Evolutionary conservation across 2,888 invertebrate genomes (phyloP), one percentile per base, ranked within the genome.

Genomic region (Linnaemya tessellans): DNA sequence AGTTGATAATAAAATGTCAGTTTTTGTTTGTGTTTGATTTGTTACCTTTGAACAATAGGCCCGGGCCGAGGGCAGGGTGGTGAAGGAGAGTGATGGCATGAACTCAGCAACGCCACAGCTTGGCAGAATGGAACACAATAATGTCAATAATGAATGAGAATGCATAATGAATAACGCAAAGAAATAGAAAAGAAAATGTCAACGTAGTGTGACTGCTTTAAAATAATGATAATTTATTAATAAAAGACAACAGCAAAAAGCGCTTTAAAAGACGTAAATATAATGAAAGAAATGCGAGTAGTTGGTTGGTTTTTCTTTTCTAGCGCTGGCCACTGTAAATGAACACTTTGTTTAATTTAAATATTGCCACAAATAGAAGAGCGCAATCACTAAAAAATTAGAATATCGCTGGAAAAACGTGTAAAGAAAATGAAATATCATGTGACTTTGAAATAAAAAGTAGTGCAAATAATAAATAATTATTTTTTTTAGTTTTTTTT

Each of bases 1-100:
- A 64, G 22, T 56, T 46, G 18, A 80, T 56, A 80, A 56, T 70
- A 79, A 62, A 79, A 79, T 79, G 79, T 79, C 79, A 79, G 70
- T 62, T 70, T 68, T 51, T 78, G 68, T 62, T 60, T 78, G 78
- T 49, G 18, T 70, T 79, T 79, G 70, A 79, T 71, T 64, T 71
- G 79, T 64, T 79, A 79, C 70, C 79, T 79, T 56, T 41, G 35
- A 73, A 73, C 56, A 71, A 80, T 38, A 30, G 30, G 10, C 3
- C 15, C 18, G 46, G 15, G n/a, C n/a, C n/a, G n/a, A n/a, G n/a
- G 30, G 30, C 3, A 10, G 22, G 25, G 22, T 1, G 15, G n/a
- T 22, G 1, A 38, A 30, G 51, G 18, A 13, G 67, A 54, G n/a
- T 38, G 64, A 58, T 20, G 22, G n/a, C n/a, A 11, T 11, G 20